Conservation (phyloP, 2,888 invertebrate genomes). For the Magallana nippona region DNA sequence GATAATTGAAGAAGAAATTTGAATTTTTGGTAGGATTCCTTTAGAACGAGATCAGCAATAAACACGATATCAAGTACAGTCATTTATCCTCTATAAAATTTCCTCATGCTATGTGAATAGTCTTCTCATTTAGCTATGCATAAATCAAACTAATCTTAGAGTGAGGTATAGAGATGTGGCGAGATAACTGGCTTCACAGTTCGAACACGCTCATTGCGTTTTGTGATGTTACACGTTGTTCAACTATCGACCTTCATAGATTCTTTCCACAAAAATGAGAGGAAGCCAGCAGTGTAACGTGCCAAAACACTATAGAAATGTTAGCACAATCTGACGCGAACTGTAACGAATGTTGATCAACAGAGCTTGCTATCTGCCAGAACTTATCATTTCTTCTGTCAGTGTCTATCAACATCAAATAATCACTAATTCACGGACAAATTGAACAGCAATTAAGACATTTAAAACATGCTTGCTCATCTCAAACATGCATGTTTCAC, state of each 20-base stretch:
- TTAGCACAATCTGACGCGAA: background rate
- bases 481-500: background rate
- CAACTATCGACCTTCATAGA: background rate
- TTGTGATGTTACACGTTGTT: background rate
- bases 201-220: background rate
- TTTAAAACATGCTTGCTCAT: background rate
- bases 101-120: background rate
- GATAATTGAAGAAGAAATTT: background rate
- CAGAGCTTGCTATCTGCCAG: background rate
- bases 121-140: background rate
- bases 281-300: background rate
- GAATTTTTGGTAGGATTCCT: background rate
- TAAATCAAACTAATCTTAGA: background rate
- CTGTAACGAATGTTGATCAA: slow-evolving; percentile 8
- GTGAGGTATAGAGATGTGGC: background rate
- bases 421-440: background rate
- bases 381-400: background rate
- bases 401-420: slow-evolving; percentile 9
- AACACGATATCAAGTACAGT: background rate
- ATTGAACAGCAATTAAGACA: background rate
- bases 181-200: background rate
- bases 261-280: background rate
- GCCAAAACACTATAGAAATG: slow-evolving; percentile 9
- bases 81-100: background rate
- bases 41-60: background rate